Evolutionary conservation across 2,113 vertebrate genomes (phyloP), one percentile per base, ranked within the genome.

Genomic region (Eulemur macaco): DNA sequence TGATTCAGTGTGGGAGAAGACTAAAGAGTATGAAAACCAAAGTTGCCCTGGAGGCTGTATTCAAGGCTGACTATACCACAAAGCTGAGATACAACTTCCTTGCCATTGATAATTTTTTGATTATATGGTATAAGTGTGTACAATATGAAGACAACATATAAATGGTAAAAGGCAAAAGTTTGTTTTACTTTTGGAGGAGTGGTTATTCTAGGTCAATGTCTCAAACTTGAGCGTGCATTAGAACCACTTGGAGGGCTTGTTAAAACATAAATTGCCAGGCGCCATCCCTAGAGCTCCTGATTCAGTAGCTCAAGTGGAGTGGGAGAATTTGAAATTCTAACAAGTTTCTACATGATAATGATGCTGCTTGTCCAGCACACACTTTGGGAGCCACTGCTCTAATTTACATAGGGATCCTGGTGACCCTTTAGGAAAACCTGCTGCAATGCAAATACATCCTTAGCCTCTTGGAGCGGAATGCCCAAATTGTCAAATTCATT

Each of bases 401-500:
- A 39, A 58, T 71, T 71, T 68, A 13, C 29, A 3, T n/a, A 42
- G 54, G 71, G 58, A 86, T 69, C 52, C 39, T 56, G 29, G n/a
- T 85, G 71, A 74, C 80, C 74, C 3, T 29, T 80, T 31, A 91
- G 45, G 87, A 95, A 97, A 69, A 18, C 23, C 42, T 17, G 0
- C n/a, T 94, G 91, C 86, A 90, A 29, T 88, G 90, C 63, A 97
- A 94, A 97, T 94, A 92, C 50, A 94, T 96, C 89, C 45, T 54
- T 89, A 94, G 63, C 96, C 69, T 14, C 86, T 95, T 88, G 96
- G 80, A 90, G 76, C 73, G 92, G 80, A 90, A 95, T 95, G 96
- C 96, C 97, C 97, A 97, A 83, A 95, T 95, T 94, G 96, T 97
- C 93, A 97, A 98, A 98, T 97, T 98, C 97, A 88, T 96, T 95